Evolutionary conservation across 2,888 invertebrate genomes (phyloP).

Genomic region (Caenorhabditis sulstoni): DNA sequence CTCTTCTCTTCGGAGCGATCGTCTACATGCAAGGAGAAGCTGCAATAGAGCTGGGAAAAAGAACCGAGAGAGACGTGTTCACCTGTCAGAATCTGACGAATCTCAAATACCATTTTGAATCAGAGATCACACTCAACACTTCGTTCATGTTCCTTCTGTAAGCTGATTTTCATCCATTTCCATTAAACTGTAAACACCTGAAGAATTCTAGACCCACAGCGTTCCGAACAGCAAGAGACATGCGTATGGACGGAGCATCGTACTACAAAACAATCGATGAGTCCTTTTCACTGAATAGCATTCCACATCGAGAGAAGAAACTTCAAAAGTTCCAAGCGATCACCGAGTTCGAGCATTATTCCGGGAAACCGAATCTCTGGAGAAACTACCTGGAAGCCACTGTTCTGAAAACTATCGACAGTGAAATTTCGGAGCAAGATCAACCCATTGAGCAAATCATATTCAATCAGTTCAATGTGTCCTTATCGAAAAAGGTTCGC

Average conservation of each 20-base stretch:
- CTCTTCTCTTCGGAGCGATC: constrained; percentile 42
- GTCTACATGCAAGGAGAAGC: constrained; percentile 14
- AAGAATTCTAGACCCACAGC: constrained; percentile 20
- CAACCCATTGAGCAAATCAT: constrained; percentile 19
- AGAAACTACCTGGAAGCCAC: constrained; percentile 27
- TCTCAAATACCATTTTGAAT: constrained; percentile 53
- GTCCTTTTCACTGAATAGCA: constrained; percentile 33
- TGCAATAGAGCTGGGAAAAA: constrained; percentile 17
- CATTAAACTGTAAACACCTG: too few species aligned
- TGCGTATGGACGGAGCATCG: not conserved
- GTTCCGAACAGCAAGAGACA: constrained; percentile 21
- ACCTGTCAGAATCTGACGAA: constrained; percentile 26
- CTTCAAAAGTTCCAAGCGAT: constrained; percentile 48
- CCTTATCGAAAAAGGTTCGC: constrained; percentile 21
- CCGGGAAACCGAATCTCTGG: constrained; percentile 11
- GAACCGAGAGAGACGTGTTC: constrained; percentile 48
- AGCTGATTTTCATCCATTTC: not conserved
- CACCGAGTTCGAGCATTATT: constrained; percentile 35
- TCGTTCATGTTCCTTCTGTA: constrained; percentile 47
- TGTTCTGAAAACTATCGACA: constrained; percentile 8
- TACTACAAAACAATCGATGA: constrained; percentile 36
- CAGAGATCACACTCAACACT: constrained; percentile 50
- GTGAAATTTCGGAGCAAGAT: constrained; percentile 19
- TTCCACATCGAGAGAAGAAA: constrained; percentile 49
- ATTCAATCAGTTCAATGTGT: constrained; percentile 16